Base-by-base conservation (phyloP, 1,140 invertebrate genomes). In the Drosophila sulfurigaster region DNA sequence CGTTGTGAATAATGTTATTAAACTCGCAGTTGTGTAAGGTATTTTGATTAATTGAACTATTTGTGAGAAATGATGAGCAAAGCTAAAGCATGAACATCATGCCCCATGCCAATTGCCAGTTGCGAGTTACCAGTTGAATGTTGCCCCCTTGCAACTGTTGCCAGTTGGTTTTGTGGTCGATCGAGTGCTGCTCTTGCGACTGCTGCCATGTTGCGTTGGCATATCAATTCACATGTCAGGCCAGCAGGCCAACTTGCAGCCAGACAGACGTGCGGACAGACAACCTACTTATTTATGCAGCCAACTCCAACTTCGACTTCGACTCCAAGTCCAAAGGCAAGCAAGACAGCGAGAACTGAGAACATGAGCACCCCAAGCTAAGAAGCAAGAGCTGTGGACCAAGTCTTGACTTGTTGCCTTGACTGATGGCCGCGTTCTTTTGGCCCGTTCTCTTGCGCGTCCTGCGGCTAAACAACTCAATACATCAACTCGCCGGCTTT, bases 231-330 rank as follows among this genome's bases (percentile, higher is more conserved):
- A 79, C 83, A 86, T 86, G 83, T 86, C 82, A 82, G 71, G 76
- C 83, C 75, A 60, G 56, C 62, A 56, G 68, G 41, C 54, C 49
- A 35, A 15, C 16, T 43, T n/a, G 38, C 11, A 51, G 46, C 3
- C 49, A 10, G 8, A 52, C 49, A 46, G 43, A 45, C n/a, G 5
- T 16, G 10, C 28, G 6, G 11, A 30, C 28, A 5, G 46, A 75
- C 82, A 86, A 82, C 82, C 82, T 86, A 86, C 82, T 88, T 86
- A 86, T 86, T 88, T 88, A 86, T 86, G 83, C 82, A 87, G 68
- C 67, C 25, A 59, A 48, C 45, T 49, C 38, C 38, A 41, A 8
- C 41, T 57, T 5, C 30, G 30, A 32, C 30, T 32, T 25, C 41
- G 28, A 45, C 4, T 30, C 25, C 1, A 5, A 60, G 8, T 48